Evolutionary conservation across 1,140 invertebrate genomes (phyloP), one percentile per base, ranked within the genome.

Genomic region (Polypedilum pembai): DNA sequence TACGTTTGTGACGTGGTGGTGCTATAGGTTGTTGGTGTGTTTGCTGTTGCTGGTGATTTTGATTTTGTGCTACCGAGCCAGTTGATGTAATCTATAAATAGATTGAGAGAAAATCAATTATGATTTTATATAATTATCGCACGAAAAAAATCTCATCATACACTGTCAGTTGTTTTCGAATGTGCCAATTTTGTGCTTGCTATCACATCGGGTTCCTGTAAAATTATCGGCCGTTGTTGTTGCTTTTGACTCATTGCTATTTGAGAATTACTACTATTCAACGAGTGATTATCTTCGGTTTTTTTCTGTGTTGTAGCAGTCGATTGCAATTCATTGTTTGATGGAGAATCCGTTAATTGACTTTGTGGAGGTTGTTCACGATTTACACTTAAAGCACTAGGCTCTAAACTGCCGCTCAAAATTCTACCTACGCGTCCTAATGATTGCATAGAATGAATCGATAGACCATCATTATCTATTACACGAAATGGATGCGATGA

Each of bases 151-250:
- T 18, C 17, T 18, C 18, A 20, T 20, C 65, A 18, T 21, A 69
- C 80, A 8, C 80, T 82, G 75, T 82, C 81, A 5, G 81, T 82
- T 15, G 78, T 81, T 78, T 85, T 83, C 7, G 79, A 82, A 75
- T 84, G 83, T 76, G 86, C 85, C 77, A 86, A 78, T 84, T 96
- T 96, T 74, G 94, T 95, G 83, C 94, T 96, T 73, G 93, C 92
- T 75, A 98, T 94, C 77, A 98, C 92, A 84, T 98, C 95, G 24
- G 94, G 94, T 82, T 96, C 94, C 82, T 91, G 90, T 79, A 90
- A 80, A 66, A 84, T 80, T 72, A 83, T 80, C 76, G 78, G 78
- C 40, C 15, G 1, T 33, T 33, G 24, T 33, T 33, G 24, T 5
- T 33, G 33, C 12, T 41, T 20, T 1, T 41, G 73, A 12, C 41